Base-by-base conservation (phyloP, 37 sponge, comb jelly and placozoan species). In the Axinella damicornis region DNA sequence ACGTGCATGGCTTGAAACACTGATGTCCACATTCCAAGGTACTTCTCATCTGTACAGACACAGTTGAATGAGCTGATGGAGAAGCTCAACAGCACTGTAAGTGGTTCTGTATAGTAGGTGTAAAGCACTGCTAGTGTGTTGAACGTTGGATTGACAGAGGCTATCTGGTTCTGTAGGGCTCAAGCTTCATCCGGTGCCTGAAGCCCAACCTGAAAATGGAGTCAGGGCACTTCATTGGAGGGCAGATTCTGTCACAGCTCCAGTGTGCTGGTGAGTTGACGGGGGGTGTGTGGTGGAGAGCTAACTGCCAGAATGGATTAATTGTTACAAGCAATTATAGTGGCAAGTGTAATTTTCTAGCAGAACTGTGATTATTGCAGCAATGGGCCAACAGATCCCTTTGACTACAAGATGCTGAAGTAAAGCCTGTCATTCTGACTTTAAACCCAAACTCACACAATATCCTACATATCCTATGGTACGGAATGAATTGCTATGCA, bases 111-210 rank as follows among this genome's bases (percentile, higher is more conserved):
- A 9, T 46, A 46, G 4, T 46, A 4, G 9, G 46, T 46, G 4
- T 4, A 46, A 46, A 9, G 9, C 4, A 46, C 4, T 46, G 46
- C 2, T 2, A 61, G 62, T 61, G 57, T 61, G 62, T 14, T 25
- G 62, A 5, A 25, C 12, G 62, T 61, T 46, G 9, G 9, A 4
- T 46, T 2, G 25, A 27, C 4, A 14, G 14, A 61, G 15, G 57
- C 15, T 14, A 5, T 61, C 27, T 61, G 5, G 2, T 9, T 46
- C 6, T 46, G 46, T 9, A 92, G 93, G 95, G 92, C 0, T 64
- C 98, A 0, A 88, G 84, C 71, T 98, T 98, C 85, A 95, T 98
- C 31, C 94, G 99, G 20, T 98, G 99, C 83, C 70, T 98, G 41
- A 98, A 98, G 71, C 96, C 99, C 1, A 98, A 98, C 83, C 69